A percentile compares a stretch with the other conserved stretches of the same genome.
phyloP scores from a whole-genome alignment of 2,888 invertebrate genomes.

The Leucoptera coffeella region DNA sequence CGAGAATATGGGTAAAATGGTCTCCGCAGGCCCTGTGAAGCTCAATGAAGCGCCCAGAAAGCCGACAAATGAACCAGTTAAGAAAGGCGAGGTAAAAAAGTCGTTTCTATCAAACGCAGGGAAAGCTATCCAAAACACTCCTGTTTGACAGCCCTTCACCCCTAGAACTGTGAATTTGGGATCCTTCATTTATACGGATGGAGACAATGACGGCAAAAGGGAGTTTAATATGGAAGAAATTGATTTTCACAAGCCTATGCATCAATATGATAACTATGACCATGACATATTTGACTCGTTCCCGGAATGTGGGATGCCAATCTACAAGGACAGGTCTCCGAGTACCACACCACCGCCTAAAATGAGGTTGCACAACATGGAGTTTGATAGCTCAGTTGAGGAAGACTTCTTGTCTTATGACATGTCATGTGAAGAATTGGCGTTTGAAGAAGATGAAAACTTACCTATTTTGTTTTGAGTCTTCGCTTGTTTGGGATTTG shows the following conservation, averaged over 20 bases:
- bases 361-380: slow-evolving; percentile 13
- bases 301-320: slow-evolving; percentile 13
- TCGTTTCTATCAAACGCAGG: slow-evolving; percentile 32
- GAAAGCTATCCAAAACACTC: slow-evolving; percentile 27
- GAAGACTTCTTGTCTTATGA: slow-evolving; percentile 40
- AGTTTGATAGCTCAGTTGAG: slow-evolving; percentile 24
- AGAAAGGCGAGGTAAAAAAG: slow-evolving; percentile 22
- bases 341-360: slow-evolving; percentile 21
- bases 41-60: slow-evolving; percentile 31
- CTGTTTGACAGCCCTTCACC: slow-evolving; percentile 21
- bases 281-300: slow-evolving; percentile 23
- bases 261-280: slow-evolving; percentile 23
- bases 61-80: slow-evolving; percentile 2
- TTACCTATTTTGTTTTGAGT: slow-evolving; percentile 13
- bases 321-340: slow-evolving; percentile 12
- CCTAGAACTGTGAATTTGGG: slow-evolving; percentile 25
- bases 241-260: slow-evolving; percentile 26
- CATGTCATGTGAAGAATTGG: slow-evolving; percentile 22
- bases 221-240: slow-evolving; percentile 18
- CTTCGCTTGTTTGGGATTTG: too few species aligned
- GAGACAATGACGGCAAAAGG: slow-evolving; percentile 10
- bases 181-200: slow-evolving; percentile 29
- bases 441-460: slow-evolving; percentile 19
- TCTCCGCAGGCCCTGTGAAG: slow-evolving; percentile 22
- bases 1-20: slow-evolving; percentile 23